Base-by-base conservation (phyloP, 2,888 invertebrate species). In the Coleophora deauratella region DNA sequence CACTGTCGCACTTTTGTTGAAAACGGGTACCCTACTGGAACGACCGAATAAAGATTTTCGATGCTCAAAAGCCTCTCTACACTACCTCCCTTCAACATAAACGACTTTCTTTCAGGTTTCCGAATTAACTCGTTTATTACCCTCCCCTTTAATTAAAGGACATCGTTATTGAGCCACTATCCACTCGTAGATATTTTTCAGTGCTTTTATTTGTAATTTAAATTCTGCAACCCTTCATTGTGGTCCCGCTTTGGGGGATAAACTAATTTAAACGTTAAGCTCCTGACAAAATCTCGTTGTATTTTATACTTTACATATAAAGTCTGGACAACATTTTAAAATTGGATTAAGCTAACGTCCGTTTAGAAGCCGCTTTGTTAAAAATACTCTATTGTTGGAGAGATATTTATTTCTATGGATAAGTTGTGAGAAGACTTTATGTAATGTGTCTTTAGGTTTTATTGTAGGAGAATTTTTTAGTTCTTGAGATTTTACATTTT, bases 181-280 rank as follows among this genome's bases (percentile, higher is more conserved):
- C 76, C 73, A 77, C 78, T 79, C 79, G 73, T 68, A 73, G 75
- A 78, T 79, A 81, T 84, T 84, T 84, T 85, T 85, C 81, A 78
- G 78, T 81, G 70, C 73, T 86, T 86, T 82, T 85, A 86, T 86
- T 86, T 86, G 86, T 85, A 81, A 86, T 86, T 86, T 86, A 86
- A 86, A 86, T 86, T 84, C 81, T 57, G 69, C 76, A 77, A 81
- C 79, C 84, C 85, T 81, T 43, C 74, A 62, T 64, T 66, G 72
- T 60, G 74, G 78, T 78, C 68, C 60, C 66, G 72, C 71, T 79
- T 59, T 68, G 79, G 81, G 82, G 84, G 73, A 77, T 80, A 82
- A 82, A 85, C 85, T 84, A 84, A 85, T 84, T 84, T 84, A 79
- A 80, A 76, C 79, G 84, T 68, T 84, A 81, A 85, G 84, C 84